Base-by-base conservation (phyloP, 2,888 invertebrate genomes). In the Aphidius colemani region DNA sequence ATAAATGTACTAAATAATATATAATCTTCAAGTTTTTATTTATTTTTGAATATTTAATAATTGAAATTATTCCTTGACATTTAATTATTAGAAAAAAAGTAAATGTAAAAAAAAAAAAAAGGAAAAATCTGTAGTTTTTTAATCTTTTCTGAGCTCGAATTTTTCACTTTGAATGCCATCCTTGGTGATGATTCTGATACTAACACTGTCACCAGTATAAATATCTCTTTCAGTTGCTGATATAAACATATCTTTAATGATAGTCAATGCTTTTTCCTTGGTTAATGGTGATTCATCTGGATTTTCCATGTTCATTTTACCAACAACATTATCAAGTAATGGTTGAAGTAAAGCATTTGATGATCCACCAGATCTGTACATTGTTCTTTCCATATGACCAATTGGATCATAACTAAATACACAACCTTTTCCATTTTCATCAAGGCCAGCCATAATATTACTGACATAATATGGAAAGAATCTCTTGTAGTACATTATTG, bases 391-490 rank as follows among this genome's bases (percentile, higher is more conserved):
- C 75, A 93, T 94, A 76, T 96, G 96, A 0, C 99, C 99, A 70
- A 99, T 93, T 0, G 98, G 98, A 83, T 99, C 99, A 81, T 98
- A 99, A 77, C 94, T 94, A 84, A 91, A 99, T 7, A 99, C 92
- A 73, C 93, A 93, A 7, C 99, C 99, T 79, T 94, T 93, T 4
- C 97, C 98, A 68, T 97, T 90, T 43, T 88, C 88, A 83, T 98
- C 97, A 61, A 99, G 81, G 0, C 99, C 99, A 59, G 94, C 98
- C 61, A 99, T 84, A 55, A 98, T 89, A 79, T 97, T 98, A 41
- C 95, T 94, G 30, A 98, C 92, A 79, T 98, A 99, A 82, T 98
- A 98, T 0, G 99, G 99, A 84, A 99, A 99, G 84, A 99, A 99
- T 63, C 99, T 88, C 75, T 95, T 94, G 82, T 96, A 93, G 81